These are phyloP conservation scores for Thereva unica DNA, from an alignment of 2,888 invertebrate genomes.

Conservation along the genomic window DNA sequence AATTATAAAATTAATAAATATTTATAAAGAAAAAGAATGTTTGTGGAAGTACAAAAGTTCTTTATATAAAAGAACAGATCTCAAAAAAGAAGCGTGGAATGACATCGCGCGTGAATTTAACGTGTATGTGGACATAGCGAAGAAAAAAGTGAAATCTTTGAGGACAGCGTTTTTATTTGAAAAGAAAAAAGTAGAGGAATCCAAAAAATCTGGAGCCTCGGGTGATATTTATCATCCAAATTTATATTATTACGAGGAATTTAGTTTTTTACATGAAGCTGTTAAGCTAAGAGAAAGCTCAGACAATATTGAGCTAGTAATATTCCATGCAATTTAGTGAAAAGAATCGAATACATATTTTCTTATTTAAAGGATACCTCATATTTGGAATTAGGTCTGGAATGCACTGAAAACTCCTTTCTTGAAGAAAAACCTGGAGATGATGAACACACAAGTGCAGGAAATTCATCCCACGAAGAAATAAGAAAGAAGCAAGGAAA, in stretches of 20 bases:
- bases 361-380: background rate
- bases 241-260: background rate
- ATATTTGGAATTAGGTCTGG: background rate
- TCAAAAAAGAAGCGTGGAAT: no score
- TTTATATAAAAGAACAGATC: no score
- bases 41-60: no score
- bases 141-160: constrained; percentile 1
- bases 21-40: no score
- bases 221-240: background rate
- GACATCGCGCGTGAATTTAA: no score
- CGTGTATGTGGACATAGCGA: background rate
- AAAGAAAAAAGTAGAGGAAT: background rate
- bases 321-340: background rate
- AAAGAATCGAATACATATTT: background rate
- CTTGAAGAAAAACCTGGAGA: no score
- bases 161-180: background rate
- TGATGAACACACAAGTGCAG: no score
- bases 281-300: no score
- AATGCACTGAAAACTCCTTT: no score
- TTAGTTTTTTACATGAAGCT: background rate
- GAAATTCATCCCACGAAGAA: no score
- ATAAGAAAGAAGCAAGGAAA: no score
- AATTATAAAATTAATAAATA: no score
- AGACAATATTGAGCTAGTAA: background rate
- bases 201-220: background rate